Evolutionary conservation across 2,888 invertebrate species (phyloP).

Genomic region (Barypeithes pellucidus): DNA sequence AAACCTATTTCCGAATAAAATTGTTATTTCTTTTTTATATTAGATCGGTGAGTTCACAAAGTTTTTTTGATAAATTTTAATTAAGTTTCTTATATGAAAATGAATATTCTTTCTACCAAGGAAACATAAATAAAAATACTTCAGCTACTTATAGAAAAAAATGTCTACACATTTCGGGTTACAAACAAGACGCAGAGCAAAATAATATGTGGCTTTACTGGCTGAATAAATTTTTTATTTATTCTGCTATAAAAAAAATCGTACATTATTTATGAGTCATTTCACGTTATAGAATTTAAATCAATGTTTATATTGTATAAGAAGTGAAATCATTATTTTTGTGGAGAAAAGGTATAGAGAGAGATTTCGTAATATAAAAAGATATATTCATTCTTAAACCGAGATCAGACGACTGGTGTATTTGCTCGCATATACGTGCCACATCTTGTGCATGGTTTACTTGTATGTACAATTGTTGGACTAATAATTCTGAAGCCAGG

Average conservation of each 20-base stretch:
- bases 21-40: no score
- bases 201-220: conserved; percentile 26
- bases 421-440: no score
- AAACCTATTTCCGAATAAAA: no score
- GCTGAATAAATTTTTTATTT: conserved; percentile 24
- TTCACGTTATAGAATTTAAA: conserved; percentile 18
- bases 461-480: no score
- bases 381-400: background rate
- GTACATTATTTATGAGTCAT: conserved; percentile 31
- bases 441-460: no score
- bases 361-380: conserved; percentile 1
- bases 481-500: no score
- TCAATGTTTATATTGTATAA: conserved; percentile 21
- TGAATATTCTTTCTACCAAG: background rate
- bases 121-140: background rate
- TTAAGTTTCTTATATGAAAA: no score
- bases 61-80: no score
- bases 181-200: conserved; percentile 7
- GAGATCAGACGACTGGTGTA: no score
- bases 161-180: background rate
- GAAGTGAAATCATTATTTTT: background rate
- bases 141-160: conserved; percentile 5
- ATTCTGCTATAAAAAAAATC: background rate
- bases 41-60: no score
- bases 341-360: background rate